Base-by-base conservation (phyloP, 2,113 vertebrate species). In the Verasper variegatus region DNA sequence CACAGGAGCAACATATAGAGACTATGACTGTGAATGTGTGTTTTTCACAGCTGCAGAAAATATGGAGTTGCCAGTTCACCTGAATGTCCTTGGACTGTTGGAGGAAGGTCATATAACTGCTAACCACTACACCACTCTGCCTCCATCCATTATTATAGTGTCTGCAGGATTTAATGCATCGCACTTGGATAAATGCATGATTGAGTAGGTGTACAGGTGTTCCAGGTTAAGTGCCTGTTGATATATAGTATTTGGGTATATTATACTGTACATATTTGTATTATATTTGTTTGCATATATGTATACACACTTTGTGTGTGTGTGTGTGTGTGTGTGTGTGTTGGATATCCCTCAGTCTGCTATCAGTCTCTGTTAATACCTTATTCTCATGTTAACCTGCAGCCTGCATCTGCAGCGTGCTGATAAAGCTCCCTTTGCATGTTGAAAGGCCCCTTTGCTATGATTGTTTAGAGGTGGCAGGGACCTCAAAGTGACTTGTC, bases 401-500 rank as follows among this genome's bases (percentile, higher is more conserved):
- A 70, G 76, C 35, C 73, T 78, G 67, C 55, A 11, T 89, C 81
- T 92, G 89, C 72, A 79, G 64, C 2, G 6, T 14, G 26, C 72
- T 75, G 89, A 92, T 89, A 88, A 90, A 90, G 77, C 79, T 64
- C 47, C 15, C 59, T 61, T 68, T 74, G 51, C 71, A 81, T 71
- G 59, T 75, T 87, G 47, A 88, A 72, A 84, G 68, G 56, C 52
- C 51, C 21, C 40, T 76, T 65, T 86, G 52, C 68, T 76, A 2
- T 71, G 80, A 79, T 86, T 91, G 80, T 86, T 82, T 58, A 56
- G 80, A 67, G 70, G 74, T 73, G 79, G 77, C 79, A 73, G 55
- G 15, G 47, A 68, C 65, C 82, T 88, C 68, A 82, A 85, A 92
- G 87, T 88, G 81, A 89, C 84, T 87, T 79, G 82, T 92, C 90